Conservation (phyloP, 2,797 vertebrate genomes). For the Nyctalus aviator region DNA sequence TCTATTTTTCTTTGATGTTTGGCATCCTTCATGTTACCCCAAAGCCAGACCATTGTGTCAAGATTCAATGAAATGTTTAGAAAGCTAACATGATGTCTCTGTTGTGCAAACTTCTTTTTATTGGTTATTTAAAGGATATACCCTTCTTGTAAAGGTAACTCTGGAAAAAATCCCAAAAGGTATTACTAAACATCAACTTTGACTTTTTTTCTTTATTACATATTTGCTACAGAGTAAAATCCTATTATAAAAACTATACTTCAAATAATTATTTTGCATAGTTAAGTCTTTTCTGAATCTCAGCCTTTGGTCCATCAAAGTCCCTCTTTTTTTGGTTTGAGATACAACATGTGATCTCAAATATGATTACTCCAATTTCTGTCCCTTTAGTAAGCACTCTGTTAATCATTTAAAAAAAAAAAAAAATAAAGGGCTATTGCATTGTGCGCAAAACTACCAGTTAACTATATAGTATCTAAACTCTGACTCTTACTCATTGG, state of each 20-base stretch:
- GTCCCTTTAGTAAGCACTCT: not conserved
- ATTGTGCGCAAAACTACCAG: not conserved
- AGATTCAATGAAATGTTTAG: constrained; percentile 56
- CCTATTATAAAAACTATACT: constrained; percentile 48
- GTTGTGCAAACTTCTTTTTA: not conserved
- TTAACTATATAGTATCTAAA: not conserved
- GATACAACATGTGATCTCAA: not conserved
- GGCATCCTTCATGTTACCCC: not conserved
- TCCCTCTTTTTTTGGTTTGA: not conserved
- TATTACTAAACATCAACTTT: not conserved
- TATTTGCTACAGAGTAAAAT: constrained; percentile 45
- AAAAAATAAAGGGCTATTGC: not conserved
- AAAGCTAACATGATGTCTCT: constrained; percentile 28
- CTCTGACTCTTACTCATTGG: not conserved
- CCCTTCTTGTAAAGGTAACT: not conserved
- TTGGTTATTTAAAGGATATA: not conserved
- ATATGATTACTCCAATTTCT: not conserved
- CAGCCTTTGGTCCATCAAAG: not conserved
- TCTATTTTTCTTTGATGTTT: constrained; percentile 48
- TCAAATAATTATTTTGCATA: constrained; percentile 43
- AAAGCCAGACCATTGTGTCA: constrained; percentile 41
- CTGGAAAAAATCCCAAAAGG: not conserved
- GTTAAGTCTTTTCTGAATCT: constrained; percentile 52
- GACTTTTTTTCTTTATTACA: not conserved
- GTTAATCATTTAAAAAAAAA: not conserved